A percentile compares a stretch with the other conserved stretches of the same genome.
Evolutionary conservation across 2,888 invertebrate genomes (phyloP).

Genomic region (Chesias legatella): DNA sequence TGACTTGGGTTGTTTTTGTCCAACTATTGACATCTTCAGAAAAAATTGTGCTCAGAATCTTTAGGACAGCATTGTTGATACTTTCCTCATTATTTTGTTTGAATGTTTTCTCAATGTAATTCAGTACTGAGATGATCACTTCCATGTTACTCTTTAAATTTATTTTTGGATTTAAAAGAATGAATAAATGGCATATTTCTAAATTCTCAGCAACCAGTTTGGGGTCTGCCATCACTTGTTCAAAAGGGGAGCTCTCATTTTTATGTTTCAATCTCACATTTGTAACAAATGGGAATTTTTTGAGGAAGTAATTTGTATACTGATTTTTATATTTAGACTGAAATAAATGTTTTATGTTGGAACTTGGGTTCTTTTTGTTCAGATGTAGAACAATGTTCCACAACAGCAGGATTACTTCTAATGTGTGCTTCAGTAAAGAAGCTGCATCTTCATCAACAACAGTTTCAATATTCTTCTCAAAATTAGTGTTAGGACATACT

Average conservation of each 20-base stretch:
- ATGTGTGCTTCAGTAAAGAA: slow-evolving; percentile 81
- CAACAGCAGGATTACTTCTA: slow-evolving; percentile 83
- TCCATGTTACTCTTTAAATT: slow-evolving; percentile 54
- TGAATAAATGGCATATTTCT: slow-evolving; percentile 69
- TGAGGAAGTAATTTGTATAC: slow-evolving; percentile 80
- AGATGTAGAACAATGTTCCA: slow-evolving; percentile 66
- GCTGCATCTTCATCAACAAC: slow-evolving; percentile 83
- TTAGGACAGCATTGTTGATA: slow-evolving; percentile 48
- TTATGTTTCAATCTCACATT: slow-evolving; percentile 55
- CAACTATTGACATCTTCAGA: slow-evolving; percentile 56
- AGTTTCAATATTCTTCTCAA: slow-evolving; percentile 63
- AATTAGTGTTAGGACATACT: slow-evolving; percentile 79
- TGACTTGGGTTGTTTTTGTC: slow-evolving; percentile 52
- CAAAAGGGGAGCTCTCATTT: slow-evolving; percentile 37
- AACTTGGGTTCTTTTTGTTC: slow-evolving; percentile 50
- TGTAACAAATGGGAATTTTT: slow-evolving; percentile 80
- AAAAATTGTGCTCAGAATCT: slow-evolving; percentile 58
- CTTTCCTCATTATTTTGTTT: slow-evolving; percentile 44
- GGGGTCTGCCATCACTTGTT: slow-evolving; percentile 57
- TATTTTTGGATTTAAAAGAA: slow-evolving; percentile 63
- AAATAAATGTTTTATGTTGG: slow-evolving; percentile 73
- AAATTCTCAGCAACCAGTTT: slow-evolving; percentile 60
- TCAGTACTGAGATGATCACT: slow-evolving; percentile 60
- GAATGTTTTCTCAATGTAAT: slow-evolving; percentile 76
- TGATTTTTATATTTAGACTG: slow-evolving; percentile 71